Base-by-base conservation (phyloP, 2,888 invertebrate genomes). In the Sphaeridia pumilis region DNA sequence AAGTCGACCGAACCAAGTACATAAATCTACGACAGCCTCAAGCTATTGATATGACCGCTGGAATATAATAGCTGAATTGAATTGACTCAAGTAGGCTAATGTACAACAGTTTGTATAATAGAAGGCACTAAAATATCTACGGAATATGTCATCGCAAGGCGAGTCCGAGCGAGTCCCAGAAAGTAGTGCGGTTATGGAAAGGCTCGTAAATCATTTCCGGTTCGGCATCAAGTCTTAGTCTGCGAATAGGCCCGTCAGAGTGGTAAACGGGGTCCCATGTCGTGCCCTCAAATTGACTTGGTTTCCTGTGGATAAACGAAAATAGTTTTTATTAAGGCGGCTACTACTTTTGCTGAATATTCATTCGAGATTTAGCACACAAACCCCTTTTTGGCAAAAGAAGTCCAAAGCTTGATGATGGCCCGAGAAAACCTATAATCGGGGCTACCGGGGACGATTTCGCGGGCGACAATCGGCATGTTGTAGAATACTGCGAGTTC, bases 401-500 rank as follows among this genome's bases (percentile, higher is more conserved):
- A 43, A 1, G 42, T 38, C 46, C 60, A 52, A 4, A 55, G 21
- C 20, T 45, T 49, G 3, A 60, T 50, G 14, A 59, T 17, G 21
- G 48, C 31, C 12, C 25, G 43, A 3, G 60, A 60, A 35, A 62
- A 62, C 10, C 46, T 28, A 42, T 59, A 62, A 36, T 62, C 62
- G 17, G 45, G 46, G 1, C 56, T 56, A 14, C 52, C 36, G 1
- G 56, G 43, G 25, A 53, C 25, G 21, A 62, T 60, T 43, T 60
- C 56, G 12, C 55, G 24, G 4, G 52, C 38, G 1, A 56, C 43
- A 4, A 53, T 34, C 1, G 56, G 56, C 3, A 56, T 14, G 43
- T 56, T 56, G 36, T 49, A 56, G 22, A 56, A 48, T 4, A 53
- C 12, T 34, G 41, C 26, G 1, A 58, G 12, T 25, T 57, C 57